A percentile compares a stretch with the other conserved stretches of the same genome.
Conservation (phyloP, 2,113 vertebrate species). For the Neotoma lepida region DNA sequence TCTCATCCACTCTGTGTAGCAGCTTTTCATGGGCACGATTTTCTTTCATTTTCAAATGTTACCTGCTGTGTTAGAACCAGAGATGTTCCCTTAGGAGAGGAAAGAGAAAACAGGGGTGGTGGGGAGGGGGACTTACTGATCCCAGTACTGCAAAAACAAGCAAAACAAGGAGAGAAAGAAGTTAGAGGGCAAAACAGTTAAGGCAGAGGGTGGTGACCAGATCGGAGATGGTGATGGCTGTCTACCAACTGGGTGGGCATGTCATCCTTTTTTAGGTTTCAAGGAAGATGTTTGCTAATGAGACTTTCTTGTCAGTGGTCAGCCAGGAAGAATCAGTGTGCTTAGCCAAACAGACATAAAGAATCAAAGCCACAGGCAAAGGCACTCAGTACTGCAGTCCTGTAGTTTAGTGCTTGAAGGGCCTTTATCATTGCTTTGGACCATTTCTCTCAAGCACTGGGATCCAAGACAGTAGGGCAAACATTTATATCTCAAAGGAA, state of each 20-base stretch:
- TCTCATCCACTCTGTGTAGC: neutral
- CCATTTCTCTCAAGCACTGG: neutral
- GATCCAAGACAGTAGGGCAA: neutral
- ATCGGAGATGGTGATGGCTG: neutral
- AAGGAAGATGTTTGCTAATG: neutral
- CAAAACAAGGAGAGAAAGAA: neutral
- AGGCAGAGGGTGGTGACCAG: rapidly evolving
- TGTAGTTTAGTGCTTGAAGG: neutral
- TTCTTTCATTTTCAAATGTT: neutral
- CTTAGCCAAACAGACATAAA: neutral
- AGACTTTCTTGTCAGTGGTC: neutral
- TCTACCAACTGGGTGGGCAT: neutral
- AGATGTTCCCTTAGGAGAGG: neutral
- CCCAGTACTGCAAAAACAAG: neutral
- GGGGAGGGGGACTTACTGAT: too few species aligned
- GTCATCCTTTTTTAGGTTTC: neutral
- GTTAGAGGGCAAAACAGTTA: neutral
- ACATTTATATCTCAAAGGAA: neutral
- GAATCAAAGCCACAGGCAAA: neutral
- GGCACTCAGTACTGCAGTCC: neutral
- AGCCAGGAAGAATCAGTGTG: neutral
- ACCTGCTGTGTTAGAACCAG: neutral
- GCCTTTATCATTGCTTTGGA: neutral
- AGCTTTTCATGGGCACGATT: neutral
- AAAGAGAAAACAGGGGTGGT: neutral